phyloP scores from a whole-genome alignment of 37 sponge, comb jelly and placozoan species.

The Axinella damicornis region DNA sequence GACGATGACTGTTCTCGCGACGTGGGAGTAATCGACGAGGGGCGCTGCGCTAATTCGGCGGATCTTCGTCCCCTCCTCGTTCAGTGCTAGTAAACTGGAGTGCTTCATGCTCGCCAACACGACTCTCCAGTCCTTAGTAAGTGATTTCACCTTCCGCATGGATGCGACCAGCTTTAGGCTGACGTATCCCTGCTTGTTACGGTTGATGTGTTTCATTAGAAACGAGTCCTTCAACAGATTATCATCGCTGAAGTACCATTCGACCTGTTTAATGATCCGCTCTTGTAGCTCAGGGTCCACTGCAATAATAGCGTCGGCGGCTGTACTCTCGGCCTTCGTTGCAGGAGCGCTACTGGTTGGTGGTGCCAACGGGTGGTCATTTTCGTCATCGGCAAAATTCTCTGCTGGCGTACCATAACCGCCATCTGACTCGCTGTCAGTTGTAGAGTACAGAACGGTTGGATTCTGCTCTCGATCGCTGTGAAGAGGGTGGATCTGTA shows the following conservation, averaged over 20 bases:
- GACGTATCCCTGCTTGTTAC: conserved; percentile 90
- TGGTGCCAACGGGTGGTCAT: not conserved
- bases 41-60: conserved; percentile 71
- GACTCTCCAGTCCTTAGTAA: conserved; percentile 85
- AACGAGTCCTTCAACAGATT: conserved; percentile 91
- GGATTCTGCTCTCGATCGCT: not conserved
- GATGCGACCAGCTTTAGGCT: conserved; percentile 91
- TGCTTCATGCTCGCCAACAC: conserved; percentile 60
- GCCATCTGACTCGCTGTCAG: conserved; percentile 57
- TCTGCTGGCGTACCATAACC: conserved; percentile 63
- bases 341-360: not conserved
- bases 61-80: conserved; percentile 84
- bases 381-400: conserved; percentile 7
- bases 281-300: conserved; percentile 48
- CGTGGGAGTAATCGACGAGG: conserved; percentile 67
- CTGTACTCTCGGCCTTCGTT: not conserved
- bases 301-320: not conserved
- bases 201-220: conserved; percentile 90
- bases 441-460: not conserved
- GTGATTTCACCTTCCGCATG: conserved; percentile 84
- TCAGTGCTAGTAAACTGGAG: conserved; percentile 71
- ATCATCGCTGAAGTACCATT: conserved; percentile 97
- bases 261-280: conserved; percentile 81
- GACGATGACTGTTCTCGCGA: conserved; percentile 66
- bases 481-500: not conserved